Base-by-base conservation (phyloP, 1,140 invertebrate species). In the Elymnias hypermnestra region DNA sequence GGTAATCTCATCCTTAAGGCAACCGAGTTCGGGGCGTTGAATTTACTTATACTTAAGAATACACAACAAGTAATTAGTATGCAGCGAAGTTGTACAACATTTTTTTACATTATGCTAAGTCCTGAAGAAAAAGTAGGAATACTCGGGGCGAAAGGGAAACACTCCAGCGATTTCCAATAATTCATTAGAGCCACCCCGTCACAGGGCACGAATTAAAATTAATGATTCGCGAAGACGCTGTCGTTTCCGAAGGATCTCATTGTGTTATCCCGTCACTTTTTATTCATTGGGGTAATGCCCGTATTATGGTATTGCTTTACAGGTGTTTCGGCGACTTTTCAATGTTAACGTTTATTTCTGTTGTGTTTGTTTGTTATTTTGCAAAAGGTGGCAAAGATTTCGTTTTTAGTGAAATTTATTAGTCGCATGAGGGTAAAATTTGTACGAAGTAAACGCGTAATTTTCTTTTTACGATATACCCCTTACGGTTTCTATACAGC, bases 81-180 rank as follows among this genome's bases (percentile, higher is more conserved):
- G 72, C 82, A 66, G 66, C 52, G 56, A 63, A 68, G 65, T 59
- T 62, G 66, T 73, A 58, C 45, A 74, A 79, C 76, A 83, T 85
- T 85, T 85, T 84, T 85, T 83, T 63, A 82, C 77, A 85, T 85
- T 83, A 85, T 85, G 74, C 72, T 83, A 81, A 83, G 74, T 74
- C 75, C 62, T 57, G 60, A 74, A 77, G 77, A 81, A 77, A 81
- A 81, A 82, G 58, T 69, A 64, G 59, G 61, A 76, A 73, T 68
- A 70, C 55, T 58, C 46, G 38, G 51, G 64, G 59, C 37, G 53
- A 59, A 50, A 62, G 51, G 71, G 63, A 65, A 58, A 69, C 59
- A 64, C 73, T 75, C 62, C 63, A 69, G 67, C 73, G 72, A 79
- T 82, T 78, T 68, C 82, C 82, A 78, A 85, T 85, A 82, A 85